A percentile compares a stretch with the other conserved stretches of the same genome.
Conservation (phyloP, 2,797 vertebrate genomes). For the Anabas testudineus region DNA sequence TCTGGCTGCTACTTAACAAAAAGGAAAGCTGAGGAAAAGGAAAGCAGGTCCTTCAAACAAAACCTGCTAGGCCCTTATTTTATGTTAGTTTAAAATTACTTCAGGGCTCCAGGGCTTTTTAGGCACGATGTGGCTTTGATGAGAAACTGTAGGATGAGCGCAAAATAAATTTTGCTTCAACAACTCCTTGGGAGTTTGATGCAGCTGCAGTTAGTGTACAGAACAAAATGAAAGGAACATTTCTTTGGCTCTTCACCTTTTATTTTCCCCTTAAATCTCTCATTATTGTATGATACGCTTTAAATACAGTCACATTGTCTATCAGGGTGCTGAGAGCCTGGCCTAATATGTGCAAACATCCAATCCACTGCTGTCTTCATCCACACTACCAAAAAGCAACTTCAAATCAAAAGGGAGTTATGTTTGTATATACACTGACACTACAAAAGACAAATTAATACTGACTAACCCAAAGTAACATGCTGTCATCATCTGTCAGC, state of each 20-base stretch:
- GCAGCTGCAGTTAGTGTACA: slow-evolving; percentile 9
- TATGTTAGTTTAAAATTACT: slow-evolving; percentile 25
- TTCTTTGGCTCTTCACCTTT: slow-evolving; percentile 18
- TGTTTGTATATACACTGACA: background rate
- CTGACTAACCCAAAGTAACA: background rate
- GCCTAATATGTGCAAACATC: background rate
- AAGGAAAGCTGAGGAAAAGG: background rate
- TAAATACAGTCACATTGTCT: background rate
- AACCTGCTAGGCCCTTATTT: slow-evolving; percentile 25
- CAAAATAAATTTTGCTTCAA: slow-evolving; percentile 25
- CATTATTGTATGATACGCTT: background rate
- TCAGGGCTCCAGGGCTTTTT: slow-evolving; percentile 7
- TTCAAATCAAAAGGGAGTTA: background rate
- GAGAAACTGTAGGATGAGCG: slow-evolving; percentile 13
- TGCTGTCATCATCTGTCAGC: slow-evolving; percentile 23
- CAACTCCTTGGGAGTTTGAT: background rate
- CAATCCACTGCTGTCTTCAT: background rate
- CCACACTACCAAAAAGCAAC: background rate
- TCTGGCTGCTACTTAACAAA: slow-evolving; percentile 8
- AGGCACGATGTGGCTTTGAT: slow-evolving; percentile 23
- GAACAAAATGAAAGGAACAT: slow-evolving; percentile 1
- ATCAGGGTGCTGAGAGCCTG: background rate
- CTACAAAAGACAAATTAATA: background rate
- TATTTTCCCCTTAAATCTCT: slow-evolving; percentile 12
- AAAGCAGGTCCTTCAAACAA: slow-evolving; percentile 12